Evolutionary conservation across 2,888 invertebrate genomes (phyloP).

Genomic region (Zeuzera pyrina): DNA sequence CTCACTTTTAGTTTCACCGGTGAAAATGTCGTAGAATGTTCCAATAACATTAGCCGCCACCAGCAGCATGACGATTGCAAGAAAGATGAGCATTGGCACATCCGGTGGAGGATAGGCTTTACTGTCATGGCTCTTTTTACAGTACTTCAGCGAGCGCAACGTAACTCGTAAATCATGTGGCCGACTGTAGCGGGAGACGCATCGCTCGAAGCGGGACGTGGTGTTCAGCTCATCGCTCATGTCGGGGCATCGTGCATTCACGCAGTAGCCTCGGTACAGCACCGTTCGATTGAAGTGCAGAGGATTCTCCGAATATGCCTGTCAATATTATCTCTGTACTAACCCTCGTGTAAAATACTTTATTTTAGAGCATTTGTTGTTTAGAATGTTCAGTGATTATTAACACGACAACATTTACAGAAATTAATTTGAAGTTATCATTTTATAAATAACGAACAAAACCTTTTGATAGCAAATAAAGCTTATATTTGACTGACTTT

Average conservation of each 20-base stretch:
- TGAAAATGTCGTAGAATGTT: constrained; percentile 23
- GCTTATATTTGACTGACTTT: too few species aligned
- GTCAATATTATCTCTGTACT: constrained; percentile 5
- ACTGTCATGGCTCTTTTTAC: constrained; percentile 22
- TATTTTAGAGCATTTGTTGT: too few species aligned
- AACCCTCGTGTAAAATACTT: too few species aligned
- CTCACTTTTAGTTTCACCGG: too few species aligned
- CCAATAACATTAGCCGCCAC: constrained; percentile 28
- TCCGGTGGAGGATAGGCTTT: constrained; percentile 24
- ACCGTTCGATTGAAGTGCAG: constrained; percentile 41
- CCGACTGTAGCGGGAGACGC: constrained; percentile 29
- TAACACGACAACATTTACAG: too few species aligned
- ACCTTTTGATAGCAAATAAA: too few species aligned
- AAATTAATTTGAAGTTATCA: too few species aligned
- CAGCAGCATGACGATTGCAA: constrained; percentile 18
- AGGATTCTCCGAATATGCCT: constrained; percentile 37
- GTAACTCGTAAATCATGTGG: constrained; percentile 21
- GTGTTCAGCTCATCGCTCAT: constrained; percentile 22
- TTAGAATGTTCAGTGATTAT: too few species aligned
- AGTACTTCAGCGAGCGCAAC: constrained; percentile 27
- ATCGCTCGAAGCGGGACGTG: constrained; percentile 35
- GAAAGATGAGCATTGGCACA: constrained; percentile 17
- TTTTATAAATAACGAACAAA: too few species aligned
- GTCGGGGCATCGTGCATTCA: constrained; percentile 41
- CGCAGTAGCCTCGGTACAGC: constrained; percentile 50